Evolutionary conservation across 2,113 vertebrate species (phyloP), one percentile per base, ranked within the genome.

Genomic region (Aviceda subcristata): DNA sequence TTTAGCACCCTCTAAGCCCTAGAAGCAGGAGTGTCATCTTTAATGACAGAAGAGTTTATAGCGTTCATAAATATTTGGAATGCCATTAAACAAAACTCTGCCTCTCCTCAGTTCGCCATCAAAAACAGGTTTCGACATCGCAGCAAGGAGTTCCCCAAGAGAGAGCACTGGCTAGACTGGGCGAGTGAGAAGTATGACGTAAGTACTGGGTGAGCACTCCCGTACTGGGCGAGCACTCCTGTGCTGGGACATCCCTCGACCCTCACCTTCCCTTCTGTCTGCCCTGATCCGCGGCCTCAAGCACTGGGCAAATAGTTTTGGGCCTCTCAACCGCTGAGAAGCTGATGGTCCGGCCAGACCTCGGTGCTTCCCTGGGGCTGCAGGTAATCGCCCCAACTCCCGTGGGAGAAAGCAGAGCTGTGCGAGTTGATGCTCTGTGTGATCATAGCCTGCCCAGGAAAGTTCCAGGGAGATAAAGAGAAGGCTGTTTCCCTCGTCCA

Each of bases 151-250:
- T 98, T 93, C 86, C 99, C 99, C 41, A 99, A 98, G 97, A 99
- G 98, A 94, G 85, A 98, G 19, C 99, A 99, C 97, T 99, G 99
- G 99, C 96, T 99, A 96, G 99, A 99, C 98, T 99, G 99, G 99
- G 99, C 99, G 6, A 97, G 94, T 15, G 99, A 99, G 39, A 99
- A 99, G 82, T 99, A 99, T 38, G 97, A 98, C 0, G 99, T 99
- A 97, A 97, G 98, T 97, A 55, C 19, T 43, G 20, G 2, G 0
- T 18, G n/a, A 32, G 12, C 11, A 6, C 39, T 85, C 48, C 24
- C 69, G 11, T 72, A 29, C 63, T 1, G 2, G 34, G 38, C n/a
- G n/a, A 32, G 12, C 11, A 6, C 39, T 85, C 48, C 24, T 73
- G 11, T 72, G 32, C 63, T 1, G 2, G 34, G 38, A 23, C 9